Conservation (phyloP, 2,888 invertebrate species). For the Mamestra brassicae region DNA sequence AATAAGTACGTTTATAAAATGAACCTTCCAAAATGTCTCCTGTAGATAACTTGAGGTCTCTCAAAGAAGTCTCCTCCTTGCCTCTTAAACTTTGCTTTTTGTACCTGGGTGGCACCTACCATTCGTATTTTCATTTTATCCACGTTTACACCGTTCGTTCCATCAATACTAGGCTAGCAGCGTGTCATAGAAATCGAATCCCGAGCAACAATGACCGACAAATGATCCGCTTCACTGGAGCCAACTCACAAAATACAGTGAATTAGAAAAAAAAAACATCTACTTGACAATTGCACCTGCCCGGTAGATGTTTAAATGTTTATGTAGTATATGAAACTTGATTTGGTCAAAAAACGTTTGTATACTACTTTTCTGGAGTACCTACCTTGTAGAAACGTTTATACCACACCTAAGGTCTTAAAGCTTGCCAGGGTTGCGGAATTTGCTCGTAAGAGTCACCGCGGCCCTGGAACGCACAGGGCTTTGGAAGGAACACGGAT, state of each 20-base stretch:
- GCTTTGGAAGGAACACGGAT: too few species aligned
- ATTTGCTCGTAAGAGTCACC: too few species aligned
- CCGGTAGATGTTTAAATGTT: slow-evolving; percentile 20
- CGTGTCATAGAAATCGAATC: slow-evolving; percentile 45
- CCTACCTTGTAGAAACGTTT: not conserved
- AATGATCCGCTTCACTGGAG: slow-evolving; percentile 64
- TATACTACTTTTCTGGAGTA: not conserved
- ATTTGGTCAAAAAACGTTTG: slow-evolving; percentile 25
- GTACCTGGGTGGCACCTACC: not conserved
- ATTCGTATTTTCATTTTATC: slow-evolving; percentile 10
- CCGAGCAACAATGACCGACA: slow-evolving; percentile 61
- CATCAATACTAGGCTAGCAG: slow-evolving; percentile 11
- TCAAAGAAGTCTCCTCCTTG: not conserved
- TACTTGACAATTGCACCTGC: slow-evolving; percentile 61
- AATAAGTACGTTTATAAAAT: not conserved
- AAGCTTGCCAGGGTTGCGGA: too few species aligned
- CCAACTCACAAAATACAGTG: slow-evolving; percentile 54
- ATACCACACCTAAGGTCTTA: not conserved
- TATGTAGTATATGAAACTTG: slow-evolving; percentile 36
- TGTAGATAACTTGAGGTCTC: not conserved
- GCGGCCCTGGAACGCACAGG: too few species aligned
- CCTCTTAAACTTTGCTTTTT: not conserved
- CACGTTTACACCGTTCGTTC: slow-evolving; percentile 9
- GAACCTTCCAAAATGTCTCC: not conserved
- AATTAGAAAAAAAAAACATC: slow-evolving; percentile 46